Evolutionary conservation across 2,113 vertebrate species (phyloP).

Genomic region (Pogonocichla stellata): DNA sequence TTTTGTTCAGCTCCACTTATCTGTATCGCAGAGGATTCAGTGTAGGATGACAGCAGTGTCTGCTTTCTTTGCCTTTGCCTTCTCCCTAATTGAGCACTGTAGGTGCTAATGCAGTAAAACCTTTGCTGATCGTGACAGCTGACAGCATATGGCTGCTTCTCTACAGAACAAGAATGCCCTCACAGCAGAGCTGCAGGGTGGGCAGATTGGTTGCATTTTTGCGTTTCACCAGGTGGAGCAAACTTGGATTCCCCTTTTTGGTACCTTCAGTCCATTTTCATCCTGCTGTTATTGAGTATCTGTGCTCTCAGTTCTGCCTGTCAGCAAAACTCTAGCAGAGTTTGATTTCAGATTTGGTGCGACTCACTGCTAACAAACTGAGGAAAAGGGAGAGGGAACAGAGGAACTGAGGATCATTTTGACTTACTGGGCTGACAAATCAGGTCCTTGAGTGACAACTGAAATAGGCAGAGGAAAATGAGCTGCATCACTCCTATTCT

Average conservation of each 20-base stretch:
- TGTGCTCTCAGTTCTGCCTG: not conserved
- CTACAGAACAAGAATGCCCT: not conserved
- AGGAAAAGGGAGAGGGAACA: not conserved
- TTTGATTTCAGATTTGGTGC: not conserved
- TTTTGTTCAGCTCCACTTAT: not conserved
- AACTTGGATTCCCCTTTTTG: not conserved
- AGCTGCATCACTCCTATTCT: not conserved
- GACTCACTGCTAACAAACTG: not conserved
- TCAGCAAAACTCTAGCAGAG: not conserved
- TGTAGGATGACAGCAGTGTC: not conserved
- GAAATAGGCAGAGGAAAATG: not conserved
- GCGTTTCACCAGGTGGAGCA: not conserved
- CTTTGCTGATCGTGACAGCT: not conserved
- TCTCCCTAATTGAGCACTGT: not conserved
- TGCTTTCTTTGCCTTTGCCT: not conserved
- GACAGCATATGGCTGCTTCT: not conserved
- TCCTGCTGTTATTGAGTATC: not conserved
- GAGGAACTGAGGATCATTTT: not conserved
- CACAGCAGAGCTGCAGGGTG: not conserved
- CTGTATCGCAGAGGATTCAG: not conserved
- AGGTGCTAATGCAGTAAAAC: constrained; percentile 12
- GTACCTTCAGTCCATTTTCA: not conserved
- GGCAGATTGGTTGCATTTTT: not conserved
- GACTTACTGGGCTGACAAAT: not conserved
- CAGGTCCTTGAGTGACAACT: not conserved